Conservation (phyloP, 2,797 vertebrate genomes). For the Melanotaenia trifasciata region DNA sequence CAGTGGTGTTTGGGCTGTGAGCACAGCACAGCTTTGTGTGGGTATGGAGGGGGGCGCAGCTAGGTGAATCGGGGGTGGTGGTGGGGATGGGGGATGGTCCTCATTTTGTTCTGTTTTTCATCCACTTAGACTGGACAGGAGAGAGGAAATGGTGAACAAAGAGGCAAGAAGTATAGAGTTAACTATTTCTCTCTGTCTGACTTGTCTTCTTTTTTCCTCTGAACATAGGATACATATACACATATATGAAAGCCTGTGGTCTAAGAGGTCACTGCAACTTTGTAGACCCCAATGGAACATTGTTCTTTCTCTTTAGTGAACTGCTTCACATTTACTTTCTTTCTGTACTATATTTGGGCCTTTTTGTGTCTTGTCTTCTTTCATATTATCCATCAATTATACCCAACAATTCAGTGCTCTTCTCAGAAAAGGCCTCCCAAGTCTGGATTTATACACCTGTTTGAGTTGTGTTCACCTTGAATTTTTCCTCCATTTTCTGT, state of each 20-base stretch:
- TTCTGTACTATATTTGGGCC: constrained; percentile 23
- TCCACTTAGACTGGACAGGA: constrained; percentile 14
- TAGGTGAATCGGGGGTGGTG: not conserved
- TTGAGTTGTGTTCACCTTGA: not conserved
- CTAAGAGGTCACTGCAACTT: constrained; percentile 50
- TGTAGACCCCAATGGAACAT: constrained; percentile 52
- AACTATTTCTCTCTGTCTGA: constrained; percentile 8
- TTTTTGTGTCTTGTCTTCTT: constrained; percentile 31
- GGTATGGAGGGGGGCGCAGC: constrained; percentile 25
- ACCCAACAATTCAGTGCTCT: constrained; percentile 2
- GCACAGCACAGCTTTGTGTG: constrained; percentile 56
- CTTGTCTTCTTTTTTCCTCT: constrained; percentile 46
- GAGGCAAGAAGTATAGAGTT: constrained; percentile 6
- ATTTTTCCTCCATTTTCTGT: not conserved
- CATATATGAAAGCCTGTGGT: constrained; percentile 55
- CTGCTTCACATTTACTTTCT: constrained; percentile 22
- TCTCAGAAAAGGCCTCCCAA: constrained; percentile 6
- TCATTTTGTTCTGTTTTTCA: constrained; percentile 51
- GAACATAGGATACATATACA: constrained; percentile 40
- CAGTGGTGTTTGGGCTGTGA: constrained; percentile 63
- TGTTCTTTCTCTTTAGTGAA: constrained; percentile 36
- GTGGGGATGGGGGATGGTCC: constrained; percentile 5
- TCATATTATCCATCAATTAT: constrained; percentile 30
- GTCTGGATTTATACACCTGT: constrained; percentile 14
- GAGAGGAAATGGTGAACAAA: constrained; percentile 35